Percentiles rank a stretch among this genome's conserved stretches.
Evolutionary conservation across 2,888 invertebrate genomes (phyloP).

Genomic region (Platycheirus albimanus): DNA sequence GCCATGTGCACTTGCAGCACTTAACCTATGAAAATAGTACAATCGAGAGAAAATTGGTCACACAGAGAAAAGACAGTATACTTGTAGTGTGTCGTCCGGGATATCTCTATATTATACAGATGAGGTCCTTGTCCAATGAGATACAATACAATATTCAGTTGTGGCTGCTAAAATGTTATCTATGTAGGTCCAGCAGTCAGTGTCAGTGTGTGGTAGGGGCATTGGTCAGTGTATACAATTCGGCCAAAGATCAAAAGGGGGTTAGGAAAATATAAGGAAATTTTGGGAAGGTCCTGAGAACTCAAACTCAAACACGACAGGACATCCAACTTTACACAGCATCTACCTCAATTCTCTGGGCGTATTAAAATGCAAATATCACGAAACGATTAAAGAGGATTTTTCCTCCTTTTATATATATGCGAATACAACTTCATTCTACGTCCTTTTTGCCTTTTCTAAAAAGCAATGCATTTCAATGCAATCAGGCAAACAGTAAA

Average conservation of each 20-base stretch:
- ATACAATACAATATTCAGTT: conserved; percentile 39
- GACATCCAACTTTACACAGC: too few species aligned
- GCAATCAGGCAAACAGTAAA: conserved; percentile 68
- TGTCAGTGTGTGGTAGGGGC: conserved; percentile 48
- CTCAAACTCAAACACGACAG: not conserved
- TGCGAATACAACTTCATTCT: too few species aligned
- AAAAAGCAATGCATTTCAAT: conserved; percentile 55
- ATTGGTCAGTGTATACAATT: conserved; percentile 27
- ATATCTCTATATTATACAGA: not conserved
- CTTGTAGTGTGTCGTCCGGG: too few species aligned
- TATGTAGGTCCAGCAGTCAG: conserved; percentile 48
- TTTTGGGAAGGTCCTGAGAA: conserved; percentile 13
- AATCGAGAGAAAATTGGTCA: conserved; percentile 41
- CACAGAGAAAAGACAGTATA: conserved; percentile 40
- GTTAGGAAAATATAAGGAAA: too few species aligned
- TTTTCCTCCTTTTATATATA: conserved; percentile 4
- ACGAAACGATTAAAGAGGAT: conserved; percentile 59
- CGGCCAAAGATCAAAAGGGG: conserved; percentile 57
- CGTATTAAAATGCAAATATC: conserved; percentile 68
- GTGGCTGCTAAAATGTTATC: conserved; percentile 46
- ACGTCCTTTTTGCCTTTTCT: not conserved
- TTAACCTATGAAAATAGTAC: conserved; percentile 55
- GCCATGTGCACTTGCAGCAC: conserved; percentile 63
- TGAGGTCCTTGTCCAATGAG: conserved; percentile 7
- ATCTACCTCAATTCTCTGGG: conserved; percentile 35